Base-by-base conservation (phyloP, 2,797 vertebrate species). In the Halcyon badia region DNA sequence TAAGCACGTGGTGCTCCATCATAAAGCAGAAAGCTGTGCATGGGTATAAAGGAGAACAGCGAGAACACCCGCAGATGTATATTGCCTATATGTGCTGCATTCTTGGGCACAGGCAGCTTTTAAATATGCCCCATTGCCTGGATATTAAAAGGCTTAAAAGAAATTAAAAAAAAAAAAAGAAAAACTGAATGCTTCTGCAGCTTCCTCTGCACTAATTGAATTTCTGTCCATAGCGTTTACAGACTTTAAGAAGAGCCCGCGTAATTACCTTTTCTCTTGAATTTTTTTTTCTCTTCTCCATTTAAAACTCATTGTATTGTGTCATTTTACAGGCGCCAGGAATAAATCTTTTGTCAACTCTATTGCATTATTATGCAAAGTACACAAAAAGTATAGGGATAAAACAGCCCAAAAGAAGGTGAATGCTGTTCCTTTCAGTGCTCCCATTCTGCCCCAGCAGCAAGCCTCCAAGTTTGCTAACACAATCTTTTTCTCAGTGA, bases 341-440 rank as follows among this genome's bases (percentile, higher is more conserved):
- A 97, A 97, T 97, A 97, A 97, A 97, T 97, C 97, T 97, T 97
- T 97, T 97, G 96, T 97, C 94, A 89, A 82, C 65, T 95, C 92
- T 94, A 97, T 96, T 92, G 92, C 93, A 97, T 97, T 98, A 96
- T 97, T 96, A 97, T 98, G 97, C 97, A 97, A 97, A 97, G 87
- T 95, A 81, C 92, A 95, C 91, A 95, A 96, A 96, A 95, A 95
- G 54, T 76, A 49, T 82, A 85, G 66, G 66, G 90, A 94, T 66
- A 89, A 96, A 97, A 65, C 86, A 94, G 60, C 62, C 76, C 0
- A 1, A 77, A 90, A 95, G 83, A 73, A 96, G 93, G 35, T 0
- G 3, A 75, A 65, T 14, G 80, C 73, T 41, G 35, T 3, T 96
- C 80, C 71, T 95, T 94, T 90, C 94, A 97, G 66, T 26, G 58